Evolutionary conservation across 2,797 vertebrate genomes (phyloP), one percentile per base, ranked within the genome.

Genomic region (Labeo calbasu): DNA sequence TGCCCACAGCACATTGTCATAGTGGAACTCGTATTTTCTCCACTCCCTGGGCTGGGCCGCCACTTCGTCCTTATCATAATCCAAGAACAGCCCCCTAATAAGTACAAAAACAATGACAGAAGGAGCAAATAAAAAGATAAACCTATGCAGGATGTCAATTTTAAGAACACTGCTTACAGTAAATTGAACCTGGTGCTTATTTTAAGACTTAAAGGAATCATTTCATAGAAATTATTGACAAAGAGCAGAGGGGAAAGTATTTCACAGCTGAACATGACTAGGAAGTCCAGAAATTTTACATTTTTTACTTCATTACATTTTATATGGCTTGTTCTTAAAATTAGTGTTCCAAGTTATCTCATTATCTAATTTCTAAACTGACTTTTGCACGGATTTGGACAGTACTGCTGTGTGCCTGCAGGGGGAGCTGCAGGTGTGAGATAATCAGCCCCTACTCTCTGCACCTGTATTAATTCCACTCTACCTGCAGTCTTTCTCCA

Each of bases 21-120:
- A 99, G 90, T 99, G 98, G 83, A 99, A 99, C n/a, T 99, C 97
- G 0, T 98, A 99, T 50, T 99, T 99, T 88, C 93, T 97, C 98
- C 98, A 99, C 86, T 97, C 95, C 81, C 98, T 93, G 0, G 97
- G 95, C 91, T 97, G 96, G 0, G 97, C 96, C 0, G 96, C 94
- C 81, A 99, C 97, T 28, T 97, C 96, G 0, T 96, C 94, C 79
- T 96, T 97, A 86, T 97, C 96, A 2, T 99, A 99, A 88, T 98
- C 96, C 25, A 99, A 90, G 88, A 98, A 99, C 83, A 99, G 95
- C 76, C 98, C 98, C 92, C 98, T 99, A 91, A 89, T 89, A 68
- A 89, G 36, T 15, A 80, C 57, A 9, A 3, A 79, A 50, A 59
- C 51, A 77, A 61, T n/a, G 23, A 61, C 36, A 83, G 87, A 19